phyloP scores from a whole-genome alignment of 1,140 invertebrate species.

The Doryteuthis pealeii region DNA sequence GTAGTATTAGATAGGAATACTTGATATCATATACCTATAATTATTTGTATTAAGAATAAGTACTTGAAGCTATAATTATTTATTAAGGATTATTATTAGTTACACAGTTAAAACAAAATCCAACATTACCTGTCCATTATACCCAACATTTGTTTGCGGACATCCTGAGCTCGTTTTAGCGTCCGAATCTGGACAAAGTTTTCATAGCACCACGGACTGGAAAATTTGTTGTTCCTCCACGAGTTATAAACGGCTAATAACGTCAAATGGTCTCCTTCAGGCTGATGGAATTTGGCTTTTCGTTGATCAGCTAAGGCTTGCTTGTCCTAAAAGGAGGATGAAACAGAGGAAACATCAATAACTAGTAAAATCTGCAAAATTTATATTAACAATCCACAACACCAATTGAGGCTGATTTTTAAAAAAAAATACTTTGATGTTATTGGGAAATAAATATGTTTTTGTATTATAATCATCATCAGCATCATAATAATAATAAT shows the following conservation, averaged over 20 bases:
- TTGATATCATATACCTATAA: too few species aligned
- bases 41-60: too few species aligned
- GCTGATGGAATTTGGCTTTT: constrained; percentile 97
- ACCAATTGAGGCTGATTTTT: too few species aligned
- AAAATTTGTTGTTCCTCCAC: constrained; percentile 99
- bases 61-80: too few species aligned
- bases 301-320: constrained; percentile 97
- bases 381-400: not conserved
- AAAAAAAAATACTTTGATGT: too few species aligned
- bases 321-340: constrained; percentile 74
- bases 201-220: constrained; percentile 99
- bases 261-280: constrained; percentile 97
- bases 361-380: not conserved
- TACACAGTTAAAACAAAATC: too few species aligned
- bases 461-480: too few species aligned
- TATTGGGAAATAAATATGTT: too few species aligned
- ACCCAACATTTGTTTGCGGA: constrained; percentile 94
- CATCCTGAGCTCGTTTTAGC: constrained; percentile 95
- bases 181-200: constrained; percentile 99
- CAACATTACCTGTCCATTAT: constrained; percentile 94
- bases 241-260: constrained; percentile 98
- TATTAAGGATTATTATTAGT: too few species aligned
- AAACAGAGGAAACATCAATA: not conserved
- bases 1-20: too few species aligned
- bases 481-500: too few species aligned